phyloP scores from a whole-genome alignment of 2,113 vertebrate species.

The Onychostoma macrolepis region DNA sequence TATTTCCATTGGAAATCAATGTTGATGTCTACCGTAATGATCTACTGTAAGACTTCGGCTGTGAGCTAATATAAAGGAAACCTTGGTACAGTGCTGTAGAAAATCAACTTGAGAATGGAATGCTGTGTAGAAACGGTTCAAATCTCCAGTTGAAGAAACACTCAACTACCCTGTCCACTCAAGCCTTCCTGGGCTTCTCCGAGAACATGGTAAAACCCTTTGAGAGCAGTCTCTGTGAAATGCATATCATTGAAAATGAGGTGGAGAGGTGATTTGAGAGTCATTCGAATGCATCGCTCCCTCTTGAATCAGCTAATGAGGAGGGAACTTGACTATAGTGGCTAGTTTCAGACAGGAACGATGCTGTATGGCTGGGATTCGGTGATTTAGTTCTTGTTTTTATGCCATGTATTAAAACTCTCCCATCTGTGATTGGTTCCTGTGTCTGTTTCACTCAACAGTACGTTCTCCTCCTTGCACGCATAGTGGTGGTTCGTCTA shows the following conservation, averaged over 20 bases:
- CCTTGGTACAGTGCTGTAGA: conserved; percentile 6
- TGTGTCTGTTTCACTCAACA: conserved; percentile 44
- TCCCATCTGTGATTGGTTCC: conserved; percentile 35
- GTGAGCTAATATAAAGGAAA: neutral
- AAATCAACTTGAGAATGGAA: conserved; percentile 37
- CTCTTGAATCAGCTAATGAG: neutral
- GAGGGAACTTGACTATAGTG: conserved; percentile 41
- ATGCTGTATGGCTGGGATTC: neutral
- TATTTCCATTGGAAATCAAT: conserved; percentile 12
- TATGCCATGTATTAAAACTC: conserved; percentile 33
- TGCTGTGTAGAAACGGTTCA: conserved; percentile 9
- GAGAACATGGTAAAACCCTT: neutral
- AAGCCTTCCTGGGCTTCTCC: neutral
- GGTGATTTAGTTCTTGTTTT: conserved; percentile 20
- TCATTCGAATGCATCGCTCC: conserved; percentile 25
- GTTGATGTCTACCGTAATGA: neutral
- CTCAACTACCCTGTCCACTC: conserved; percentile 2
- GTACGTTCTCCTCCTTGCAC: neutral
- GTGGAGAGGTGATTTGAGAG: conserved; percentile 64
- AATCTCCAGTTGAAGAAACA: conserved; percentile 12
- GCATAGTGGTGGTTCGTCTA: conserved; percentile 48
- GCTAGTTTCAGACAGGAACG: conserved; percentile 15
- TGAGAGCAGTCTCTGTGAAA: conserved; percentile 64
- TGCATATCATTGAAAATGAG: conserved; percentile 48
- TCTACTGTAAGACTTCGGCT: conserved; percentile 20